These are phyloP conservation scores for Mergus octosetaceus DNA, from an alignment of 2,797 vertebrate species.

Conservation along the genomic window DNA sequence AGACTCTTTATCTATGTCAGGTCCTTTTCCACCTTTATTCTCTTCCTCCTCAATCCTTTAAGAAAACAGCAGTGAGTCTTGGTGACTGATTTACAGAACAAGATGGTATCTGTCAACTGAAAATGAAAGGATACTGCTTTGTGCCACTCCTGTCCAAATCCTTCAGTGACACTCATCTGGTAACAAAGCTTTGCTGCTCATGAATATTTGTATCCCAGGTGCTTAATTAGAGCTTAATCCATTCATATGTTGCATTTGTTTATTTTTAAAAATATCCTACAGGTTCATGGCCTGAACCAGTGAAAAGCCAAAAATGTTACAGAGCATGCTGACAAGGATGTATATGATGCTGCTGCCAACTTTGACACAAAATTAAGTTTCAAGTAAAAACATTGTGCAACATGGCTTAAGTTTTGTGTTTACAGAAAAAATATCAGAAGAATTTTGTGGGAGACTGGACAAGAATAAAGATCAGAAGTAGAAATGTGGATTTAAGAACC, in stretches of 20 bases:
- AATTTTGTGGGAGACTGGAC: background rate
- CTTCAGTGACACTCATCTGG: background rate
- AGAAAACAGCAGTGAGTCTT: background rate
- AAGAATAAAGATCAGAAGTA: background rate
- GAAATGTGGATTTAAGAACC: background rate
- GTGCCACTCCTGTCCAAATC: background rate
- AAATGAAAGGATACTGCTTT: background rate
- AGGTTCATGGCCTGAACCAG: background rate
- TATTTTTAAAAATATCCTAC: background rate
- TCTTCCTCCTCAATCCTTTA: background rate
- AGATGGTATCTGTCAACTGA: background rate
- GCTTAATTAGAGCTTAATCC: background rate
- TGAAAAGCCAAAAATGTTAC: background rate
- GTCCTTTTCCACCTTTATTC: background rate
- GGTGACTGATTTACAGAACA: background rate
- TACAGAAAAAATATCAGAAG: slow-evolving; percentile 10
- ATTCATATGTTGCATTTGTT: background rate
- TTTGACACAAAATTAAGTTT: background rate
- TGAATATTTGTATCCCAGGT: background rate
- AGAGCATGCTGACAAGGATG: background rate
- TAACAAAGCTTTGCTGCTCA: background rate
- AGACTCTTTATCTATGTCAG: background rate
- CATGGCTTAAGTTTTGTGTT: background rate
- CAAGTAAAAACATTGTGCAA: background rate
- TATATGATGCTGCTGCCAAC: background rate